These are phyloP conservation scores for Holothuria scabra DNA, from an alignment of 53 echinoderm and acorn worm genomes.

Conservation along the genomic window DNA sequence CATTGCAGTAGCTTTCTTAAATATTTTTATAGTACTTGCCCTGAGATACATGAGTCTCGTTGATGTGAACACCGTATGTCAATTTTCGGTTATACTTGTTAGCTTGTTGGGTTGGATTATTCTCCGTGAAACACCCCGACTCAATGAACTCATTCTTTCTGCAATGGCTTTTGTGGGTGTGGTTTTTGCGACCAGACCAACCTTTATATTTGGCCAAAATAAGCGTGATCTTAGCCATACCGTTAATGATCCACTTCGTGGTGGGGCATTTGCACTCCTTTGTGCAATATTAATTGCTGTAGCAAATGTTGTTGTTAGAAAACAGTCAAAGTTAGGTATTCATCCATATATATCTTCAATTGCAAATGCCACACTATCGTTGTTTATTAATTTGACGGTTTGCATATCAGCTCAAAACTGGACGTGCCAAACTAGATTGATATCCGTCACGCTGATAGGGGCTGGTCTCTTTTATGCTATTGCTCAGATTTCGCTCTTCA, in stretches of 20 bases:
- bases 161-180: background rate
- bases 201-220: background rate
- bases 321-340: background rate
- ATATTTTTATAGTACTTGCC: too few relatives aligned
- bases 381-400: background rate
- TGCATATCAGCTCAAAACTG: background rate
- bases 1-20: too few relatives aligned
- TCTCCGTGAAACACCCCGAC: background rate
- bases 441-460: background rate
- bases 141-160: background rate
- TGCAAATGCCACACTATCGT: background rate
- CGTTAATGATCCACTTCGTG: background rate
- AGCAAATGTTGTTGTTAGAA: background rate
- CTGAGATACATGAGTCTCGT: too few relatives aligned
- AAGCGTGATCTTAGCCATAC: background rate
- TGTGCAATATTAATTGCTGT: background rate
- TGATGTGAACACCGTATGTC: background rate
- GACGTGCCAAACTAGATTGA: background rate
- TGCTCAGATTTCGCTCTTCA: background rate
- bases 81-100: background rate
- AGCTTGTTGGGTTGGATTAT: conserved; percentile 10
- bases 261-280: background rate
- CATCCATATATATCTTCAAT: background rate
- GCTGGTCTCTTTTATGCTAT: background rate
- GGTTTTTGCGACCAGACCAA: background rate